phyloP scores from a whole-genome alignment of 2,888 invertebrate genomes.

The Apantesis nais region DNA sequence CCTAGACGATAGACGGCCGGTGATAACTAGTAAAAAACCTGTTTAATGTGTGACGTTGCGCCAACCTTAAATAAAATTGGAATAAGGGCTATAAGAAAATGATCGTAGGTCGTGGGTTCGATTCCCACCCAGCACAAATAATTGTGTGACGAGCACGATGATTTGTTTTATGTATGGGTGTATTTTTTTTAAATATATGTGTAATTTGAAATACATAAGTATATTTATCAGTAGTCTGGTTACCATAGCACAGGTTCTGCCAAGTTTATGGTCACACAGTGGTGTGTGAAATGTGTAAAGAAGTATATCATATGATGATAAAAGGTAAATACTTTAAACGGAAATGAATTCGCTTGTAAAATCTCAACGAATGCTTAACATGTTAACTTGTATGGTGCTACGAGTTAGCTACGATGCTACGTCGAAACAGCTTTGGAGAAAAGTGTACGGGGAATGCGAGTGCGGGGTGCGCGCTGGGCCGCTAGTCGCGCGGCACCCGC shows the following conservation, averaged over 20 bases:
- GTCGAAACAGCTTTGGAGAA: conserved; percentile 29
- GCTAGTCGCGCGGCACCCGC: conserved; percentile 70
- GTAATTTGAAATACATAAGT: too few relatives aligned
- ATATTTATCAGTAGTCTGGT: too few relatives aligned
- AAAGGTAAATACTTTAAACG: conserved; percentile 28
- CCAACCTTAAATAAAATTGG: not conserved
- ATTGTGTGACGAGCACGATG: too few relatives aligned
- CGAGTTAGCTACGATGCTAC: conserved; percentile 8
- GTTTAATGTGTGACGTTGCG: not conserved
- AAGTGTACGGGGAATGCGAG: conserved; percentile 32
- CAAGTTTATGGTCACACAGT: too few relatives aligned
- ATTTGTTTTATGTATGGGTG: too few relatives aligned
- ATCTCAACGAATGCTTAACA: conserved; percentile 46
- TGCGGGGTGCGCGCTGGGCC: conserved; percentile 28
- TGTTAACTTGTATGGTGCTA: conserved; percentile 32
- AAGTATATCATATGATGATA: conserved; percentile 17
- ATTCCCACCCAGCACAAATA: too few relatives aligned
- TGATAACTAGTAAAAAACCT: too few relatives aligned
- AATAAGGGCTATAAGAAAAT: not conserved
- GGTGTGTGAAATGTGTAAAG: too few relatives aligned
- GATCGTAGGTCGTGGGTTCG: too few relatives aligned
- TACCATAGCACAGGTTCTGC: too few relatives aligned
- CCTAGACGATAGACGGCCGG: too few relatives aligned
- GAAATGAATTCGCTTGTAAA: conserved; percentile 44
- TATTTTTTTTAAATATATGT: too few relatives aligned